Evolutionary conservation across 1,140 invertebrate genomes (phyloP).

Genomic region (Bactericera cockerelli): DNA sequence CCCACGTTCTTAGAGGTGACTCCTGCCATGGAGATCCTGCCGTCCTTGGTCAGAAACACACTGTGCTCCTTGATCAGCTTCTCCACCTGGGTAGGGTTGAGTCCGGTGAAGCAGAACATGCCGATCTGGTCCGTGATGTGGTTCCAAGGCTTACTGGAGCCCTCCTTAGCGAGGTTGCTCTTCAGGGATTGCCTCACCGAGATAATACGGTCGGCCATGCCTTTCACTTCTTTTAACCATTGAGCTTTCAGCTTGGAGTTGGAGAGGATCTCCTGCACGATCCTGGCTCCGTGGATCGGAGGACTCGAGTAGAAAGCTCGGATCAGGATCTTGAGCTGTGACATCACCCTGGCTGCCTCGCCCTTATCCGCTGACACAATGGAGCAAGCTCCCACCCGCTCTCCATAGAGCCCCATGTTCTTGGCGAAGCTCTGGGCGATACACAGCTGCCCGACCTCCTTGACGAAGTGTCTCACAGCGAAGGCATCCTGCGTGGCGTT

Average conservation of each 20-base stretch:
- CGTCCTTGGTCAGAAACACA: slow-evolving; percentile 95
- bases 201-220: slow-evolving; percentile 96
- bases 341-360: slow-evolving; percentile 71
- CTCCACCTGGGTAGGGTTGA: slow-evolving; percentile 78
- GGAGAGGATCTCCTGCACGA: slow-evolving; percentile 70
- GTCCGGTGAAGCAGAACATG: slow-evolving; percentile 98
- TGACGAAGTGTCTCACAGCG: slow-evolving; percentile 79
- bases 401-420: slow-evolving; percentile 95
- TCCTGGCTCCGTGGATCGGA: slow-evolving; percentile 82
- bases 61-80: slow-evolving; percentile 83
- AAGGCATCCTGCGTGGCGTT: slow-evolving; percentile 75
- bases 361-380: slow-evolving; percentile 63
- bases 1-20: slow-evolving; percentile 90
- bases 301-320: slow-evolving; percentile 96
- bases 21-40: slow-evolving; percentile 95
- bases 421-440: slow-evolving; percentile 95
- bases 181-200: slow-evolving; percentile 60
- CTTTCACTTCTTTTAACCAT: slow-evolving; percentile 88
- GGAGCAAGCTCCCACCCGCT: slow-evolving; percentile 82
- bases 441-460: slow-evolving; percentile 79
- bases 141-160: slow-evolving; percentile 72
- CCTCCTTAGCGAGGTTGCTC: slow-evolving; percentile 66
- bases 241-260: slow-evolving; percentile 49
- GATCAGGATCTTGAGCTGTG: slow-evolving; percentile 92
- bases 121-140: slow-evolving; percentile 99